phyloP scores from a whole-genome alignment of 2,113 vertebrate genomes.

The Dromiciops gliroides region DNA sequence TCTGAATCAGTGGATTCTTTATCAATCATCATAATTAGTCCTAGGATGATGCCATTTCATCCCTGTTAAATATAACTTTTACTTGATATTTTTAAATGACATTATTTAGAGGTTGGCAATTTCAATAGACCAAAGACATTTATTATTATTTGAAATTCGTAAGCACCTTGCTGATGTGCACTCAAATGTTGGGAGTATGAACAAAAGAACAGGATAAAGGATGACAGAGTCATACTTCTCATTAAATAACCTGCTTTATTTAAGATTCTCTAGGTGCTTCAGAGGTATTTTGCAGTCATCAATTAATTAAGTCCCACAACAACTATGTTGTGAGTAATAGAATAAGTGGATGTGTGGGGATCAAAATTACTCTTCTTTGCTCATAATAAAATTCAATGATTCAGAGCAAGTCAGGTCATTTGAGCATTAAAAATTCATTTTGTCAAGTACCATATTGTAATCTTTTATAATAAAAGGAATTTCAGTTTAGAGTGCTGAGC shows the following conservation, averaged over 20 bases:
- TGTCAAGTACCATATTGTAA: constrained; percentile 39
- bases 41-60: no score
- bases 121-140: neutral
- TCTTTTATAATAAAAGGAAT: constrained; percentile 50
- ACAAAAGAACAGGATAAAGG: neutral
- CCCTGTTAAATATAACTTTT: no score
- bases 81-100: neutral
- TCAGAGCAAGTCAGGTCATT: constrained; percentile 31
- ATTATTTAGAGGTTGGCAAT: neutral
- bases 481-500: constrained; percentile 9
- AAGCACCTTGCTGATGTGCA: neutral
- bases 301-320: constrained; percentile 51
- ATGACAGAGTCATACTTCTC: neutral
- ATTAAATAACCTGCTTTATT: constrained; percentile 10
- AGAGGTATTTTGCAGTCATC: constrained; percentile 2
- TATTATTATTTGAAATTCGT: neutral
- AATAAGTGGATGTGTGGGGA: constrained; percentile 30
- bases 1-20: neutral
- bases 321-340: neutral
- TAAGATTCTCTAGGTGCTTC: neutral
- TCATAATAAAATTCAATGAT: constrained; percentile 40
- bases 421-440: constrained; percentile 55
- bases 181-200: neutral
- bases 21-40: no score
- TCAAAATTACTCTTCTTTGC: constrained; percentile 23